phyloP scores from a whole-genome alignment of 2,113 vertebrate genomes.

The Chaenogobius annularis region DNA sequence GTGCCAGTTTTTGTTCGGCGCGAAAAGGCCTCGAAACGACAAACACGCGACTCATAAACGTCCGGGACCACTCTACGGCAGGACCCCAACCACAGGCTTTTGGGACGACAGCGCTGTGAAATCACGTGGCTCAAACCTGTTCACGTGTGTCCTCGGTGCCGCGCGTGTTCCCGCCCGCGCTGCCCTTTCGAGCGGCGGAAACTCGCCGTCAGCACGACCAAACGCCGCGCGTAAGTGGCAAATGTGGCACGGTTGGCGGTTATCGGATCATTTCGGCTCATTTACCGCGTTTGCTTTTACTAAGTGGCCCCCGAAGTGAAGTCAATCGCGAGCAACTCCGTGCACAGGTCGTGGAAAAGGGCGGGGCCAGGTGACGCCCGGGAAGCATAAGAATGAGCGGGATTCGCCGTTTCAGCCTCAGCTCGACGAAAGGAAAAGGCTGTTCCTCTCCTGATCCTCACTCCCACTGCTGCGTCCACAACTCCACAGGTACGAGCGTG shows the following conservation, averaged over 20 bases:
- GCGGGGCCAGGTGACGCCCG: background rate
- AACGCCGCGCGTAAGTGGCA: constrained; percentile 1
- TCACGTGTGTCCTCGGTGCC: no score
- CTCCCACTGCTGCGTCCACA: constrained; percentile 17
- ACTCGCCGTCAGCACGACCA: constrained; percentile 16
- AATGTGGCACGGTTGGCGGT: constrained; percentile 14
- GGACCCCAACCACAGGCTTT: no score
- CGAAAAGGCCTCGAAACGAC: no score
- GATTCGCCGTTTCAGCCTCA: constrained; percentile 50
- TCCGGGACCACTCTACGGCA: no score
- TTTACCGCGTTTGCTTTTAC: constrained; percentile 50
- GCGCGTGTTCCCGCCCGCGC: no score
- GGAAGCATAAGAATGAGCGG: constrained; percentile 52
- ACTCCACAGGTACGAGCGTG: constrained; percentile 16
- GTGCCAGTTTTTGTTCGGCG: no score
- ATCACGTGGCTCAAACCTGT: no score
- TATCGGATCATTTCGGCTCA: constrained; percentile 51
- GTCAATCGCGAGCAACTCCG: constrained; percentile 23
- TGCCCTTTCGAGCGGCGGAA: background rate
- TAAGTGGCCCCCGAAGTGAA: constrained; percentile 28
- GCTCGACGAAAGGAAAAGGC: constrained; percentile 3
- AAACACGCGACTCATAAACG: no score
- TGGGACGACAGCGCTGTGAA: no score
- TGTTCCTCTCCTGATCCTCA: background rate
- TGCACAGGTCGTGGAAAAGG: background rate